Evolutionary conservation across 2,113 vertebrate species (phyloP).

Genomic region (Chloropsis cyanopogon): DNA sequence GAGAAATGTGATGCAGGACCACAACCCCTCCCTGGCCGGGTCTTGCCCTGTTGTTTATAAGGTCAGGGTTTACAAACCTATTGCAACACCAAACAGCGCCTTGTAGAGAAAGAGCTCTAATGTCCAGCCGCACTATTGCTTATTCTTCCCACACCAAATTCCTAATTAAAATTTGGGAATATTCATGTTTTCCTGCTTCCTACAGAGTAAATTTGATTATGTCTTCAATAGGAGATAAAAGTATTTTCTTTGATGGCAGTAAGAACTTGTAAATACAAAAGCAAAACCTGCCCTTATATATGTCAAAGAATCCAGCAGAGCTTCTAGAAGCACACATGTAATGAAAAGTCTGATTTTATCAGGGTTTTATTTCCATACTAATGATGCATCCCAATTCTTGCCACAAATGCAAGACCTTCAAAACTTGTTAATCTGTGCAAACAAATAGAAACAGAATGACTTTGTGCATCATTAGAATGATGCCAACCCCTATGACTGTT

Average conservation of each 20-base stretch:
- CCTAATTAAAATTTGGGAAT: not conserved
- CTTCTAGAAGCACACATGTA: not conserved
- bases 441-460: not conserved
- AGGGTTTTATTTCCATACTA: not conserved
- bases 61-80: not conserved
- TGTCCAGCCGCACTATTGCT: rapidly evolving
- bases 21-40: rapidly evolving
- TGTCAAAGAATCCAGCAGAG: not conserved
- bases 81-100: not conserved
- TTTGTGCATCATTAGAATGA: not conserved
- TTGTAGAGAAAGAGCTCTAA: not conserved
- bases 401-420: not conserved
- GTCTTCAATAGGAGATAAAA: not conserved
- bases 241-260: not conserved
- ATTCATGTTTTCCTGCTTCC: not conserved
- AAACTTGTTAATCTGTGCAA: not conserved
- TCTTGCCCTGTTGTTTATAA: not conserved
- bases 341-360: not conserved
- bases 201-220: not conserved
- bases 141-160: not conserved
- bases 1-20: not conserved
- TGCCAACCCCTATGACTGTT: not conserved
- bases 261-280: not conserved
- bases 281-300: not conserved
- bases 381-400: not conserved